These are phyloP conservation scores for Cheilinus undulatus DNA, from an alignment of 2,113 vertebrate genomes.

Conservation along the genomic window DNA sequence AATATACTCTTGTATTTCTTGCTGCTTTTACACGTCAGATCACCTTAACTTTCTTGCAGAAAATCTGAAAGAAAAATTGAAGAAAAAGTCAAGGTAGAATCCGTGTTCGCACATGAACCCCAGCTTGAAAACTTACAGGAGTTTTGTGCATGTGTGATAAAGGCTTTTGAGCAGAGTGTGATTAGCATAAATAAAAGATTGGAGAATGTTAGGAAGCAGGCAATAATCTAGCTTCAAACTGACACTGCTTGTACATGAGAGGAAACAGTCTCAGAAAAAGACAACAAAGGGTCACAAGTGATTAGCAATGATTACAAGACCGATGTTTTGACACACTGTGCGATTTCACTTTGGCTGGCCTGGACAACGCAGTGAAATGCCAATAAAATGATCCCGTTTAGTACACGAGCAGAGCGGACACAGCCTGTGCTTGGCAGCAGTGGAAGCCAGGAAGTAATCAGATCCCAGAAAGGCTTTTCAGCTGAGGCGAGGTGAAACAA, in stretches of 20 bases:
- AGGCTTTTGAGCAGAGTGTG: no score
- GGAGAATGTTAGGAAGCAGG: not conserved
- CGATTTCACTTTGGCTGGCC: not conserved
- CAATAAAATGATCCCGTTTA: not conserved
- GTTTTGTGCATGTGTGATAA: no score
- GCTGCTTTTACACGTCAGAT: no score
- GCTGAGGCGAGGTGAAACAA: not conserved
- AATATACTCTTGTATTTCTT: no score
- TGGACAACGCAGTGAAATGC: not conserved
- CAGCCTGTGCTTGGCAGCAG: not conserved
- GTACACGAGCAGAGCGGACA: not conserved
- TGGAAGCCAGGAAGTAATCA: constrained; percentile 5
- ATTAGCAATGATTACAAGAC: not conserved
- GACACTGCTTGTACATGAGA: not conserved
- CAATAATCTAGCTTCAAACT: not conserved
- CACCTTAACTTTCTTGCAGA: no score
- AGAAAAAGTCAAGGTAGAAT: no score
- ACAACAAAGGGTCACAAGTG: not conserved
- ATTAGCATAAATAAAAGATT: not conserved
- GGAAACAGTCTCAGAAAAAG: not conserved
- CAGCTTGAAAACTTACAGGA: no score
- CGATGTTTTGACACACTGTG: not conserved
- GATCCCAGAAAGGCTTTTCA: constrained; percentile 3
- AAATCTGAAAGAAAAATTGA: no score
- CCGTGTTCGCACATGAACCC: no score